Base-by-base conservation (phyloP, 2,888 invertebrate genomes). In the Caprella mutica region DNA sequence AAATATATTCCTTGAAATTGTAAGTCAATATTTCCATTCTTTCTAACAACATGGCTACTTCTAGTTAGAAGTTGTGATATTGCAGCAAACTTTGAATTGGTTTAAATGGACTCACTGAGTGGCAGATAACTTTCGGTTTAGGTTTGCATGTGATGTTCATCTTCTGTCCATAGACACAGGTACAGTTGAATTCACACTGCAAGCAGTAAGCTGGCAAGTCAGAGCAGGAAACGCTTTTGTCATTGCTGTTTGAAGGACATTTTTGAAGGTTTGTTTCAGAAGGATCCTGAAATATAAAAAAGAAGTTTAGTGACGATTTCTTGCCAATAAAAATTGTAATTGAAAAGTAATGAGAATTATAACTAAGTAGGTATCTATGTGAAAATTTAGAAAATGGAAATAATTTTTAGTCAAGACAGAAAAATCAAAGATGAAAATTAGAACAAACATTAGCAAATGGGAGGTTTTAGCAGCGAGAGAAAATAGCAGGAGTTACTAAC, bases 131-230 rank as follows among this genome's bases (percentile, higher is more conserved):
- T 48, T 65, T 65, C 30, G 65, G 63, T 52, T 68, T 69, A 14
- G 69, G 68, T 48, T 61, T 66, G 66, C 77, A 77, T 5, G 66
- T 68, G 3, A 71, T 70, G 5, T 66, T 68, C 2, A 71, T 67
- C 9, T 67, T 62, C 38, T 70, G 68, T 1, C 76, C 76, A 67
- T 75, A 75, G 1, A 68, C 64, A 68, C 76, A 76, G 5, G 69
- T 67, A 40, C 65, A 55, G 67, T 72, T 73, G 57, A 73, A 73
- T 5, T 68, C 66, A 67, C 76, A 77, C 19, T 68, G 62, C 14
- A 76, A 67, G 61, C 75, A 77, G 35, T 70, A 69, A 17, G 68
- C 72, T 27, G 69, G 68, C 19, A 75, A 67, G 9, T 69, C 65
- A 23, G 61, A 29, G 66, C 74, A 75, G 14, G 60, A 55, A 6